phyloP scores from a whole-genome alignment of 2,113 vertebrate species.

The Mixornis gularis region DNA sequence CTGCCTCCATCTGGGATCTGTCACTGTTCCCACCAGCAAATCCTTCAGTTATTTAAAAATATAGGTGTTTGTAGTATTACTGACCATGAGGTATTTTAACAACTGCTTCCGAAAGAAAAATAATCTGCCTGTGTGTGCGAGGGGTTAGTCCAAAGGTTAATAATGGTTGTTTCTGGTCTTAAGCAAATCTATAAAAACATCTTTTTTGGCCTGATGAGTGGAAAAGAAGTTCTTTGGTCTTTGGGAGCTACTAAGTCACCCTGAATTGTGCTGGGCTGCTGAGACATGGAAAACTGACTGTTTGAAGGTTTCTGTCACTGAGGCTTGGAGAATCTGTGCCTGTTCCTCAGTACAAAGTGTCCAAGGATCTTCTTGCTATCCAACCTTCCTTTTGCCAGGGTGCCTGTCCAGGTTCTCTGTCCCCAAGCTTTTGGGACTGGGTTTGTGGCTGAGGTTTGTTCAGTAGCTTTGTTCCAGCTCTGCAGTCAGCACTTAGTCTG shows the following conservation, averaged over 20 bases:
- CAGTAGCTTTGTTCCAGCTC: neutral
- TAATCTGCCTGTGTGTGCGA: neutral
- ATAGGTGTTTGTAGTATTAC: neutral
- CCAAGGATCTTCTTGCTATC: neutral
- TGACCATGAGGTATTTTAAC: neutral
- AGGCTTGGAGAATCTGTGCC: neutral
- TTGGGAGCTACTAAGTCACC: neutral
- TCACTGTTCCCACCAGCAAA: neutral
- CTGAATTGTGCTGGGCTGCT: neutral
- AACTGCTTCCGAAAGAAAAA: neutral
- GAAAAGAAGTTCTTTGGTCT: neutral
- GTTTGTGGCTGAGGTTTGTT: neutral
- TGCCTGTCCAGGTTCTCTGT: neutral
- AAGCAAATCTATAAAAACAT: neutral
- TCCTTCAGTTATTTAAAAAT: neutral
- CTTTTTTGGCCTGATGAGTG: neutral
- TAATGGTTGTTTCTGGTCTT: constrained; percentile 35
- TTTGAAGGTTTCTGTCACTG: neutral
- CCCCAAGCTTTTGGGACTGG: neutral
- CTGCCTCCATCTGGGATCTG: neutral
- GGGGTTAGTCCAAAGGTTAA: neutral
- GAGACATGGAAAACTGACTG: neutral
- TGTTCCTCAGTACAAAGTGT: neutral
- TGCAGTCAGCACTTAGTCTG: neutral
- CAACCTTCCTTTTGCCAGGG: neutral